Percentiles rank a stretch among this genome's conserved stretches.
Evolutionary conservation across 2,888 invertebrate genomes (phyloP).

Genomic region (Chymomyza fuscimana): DNA sequence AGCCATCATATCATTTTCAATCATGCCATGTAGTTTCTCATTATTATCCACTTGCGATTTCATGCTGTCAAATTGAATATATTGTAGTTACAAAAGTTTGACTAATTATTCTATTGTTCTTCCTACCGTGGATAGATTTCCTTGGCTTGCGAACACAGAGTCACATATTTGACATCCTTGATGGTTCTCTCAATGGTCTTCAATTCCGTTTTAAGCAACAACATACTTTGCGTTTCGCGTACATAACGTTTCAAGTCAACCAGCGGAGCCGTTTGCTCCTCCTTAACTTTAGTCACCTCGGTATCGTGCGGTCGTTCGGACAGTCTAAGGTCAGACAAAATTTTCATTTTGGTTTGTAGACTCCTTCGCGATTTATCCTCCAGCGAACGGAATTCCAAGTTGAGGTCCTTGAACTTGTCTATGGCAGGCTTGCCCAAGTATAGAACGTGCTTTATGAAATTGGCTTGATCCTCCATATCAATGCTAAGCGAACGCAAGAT

Average conservation of each 20-base stretch:
- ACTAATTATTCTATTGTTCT: not conserved
- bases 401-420: slow-evolving; percentile 67
- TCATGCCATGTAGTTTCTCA: slow-evolving; percentile 70
- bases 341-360: slow-evolving; percentile 64
- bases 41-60: slow-evolving; percentile 76
- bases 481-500: slow-evolving; percentile 74
- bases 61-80: slow-evolving; percentile 57
- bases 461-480: slow-evolving; percentile 78
- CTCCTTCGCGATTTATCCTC: slow-evolving; percentile 70
- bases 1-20: slow-evolving; percentile 67
- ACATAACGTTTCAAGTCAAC: slow-evolving; percentile 71
- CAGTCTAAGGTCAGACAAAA: slow-evolving; percentile 56
- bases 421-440: slow-evolving; percentile 77
- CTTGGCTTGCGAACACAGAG: slow-evolving; percentile 74
- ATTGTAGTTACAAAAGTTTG: not conserved
- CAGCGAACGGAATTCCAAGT: slow-evolving; percentile 68
- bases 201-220: slow-evolving; percentile 68
- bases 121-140: slow-evolving; percentile 77
- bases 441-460: slow-evolving; percentile 76
- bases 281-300: slow-evolving; percentile 20
- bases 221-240: slow-evolving; percentile 78
- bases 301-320: not conserved
- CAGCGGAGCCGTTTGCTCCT: slow-evolving; percentile 6
- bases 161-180: slow-evolving; percentile 76
- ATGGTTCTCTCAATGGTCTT: slow-evolving; percentile 75